Conservation (phyloP, 2,113 vertebrate species). For the Capra hircus region DNA sequence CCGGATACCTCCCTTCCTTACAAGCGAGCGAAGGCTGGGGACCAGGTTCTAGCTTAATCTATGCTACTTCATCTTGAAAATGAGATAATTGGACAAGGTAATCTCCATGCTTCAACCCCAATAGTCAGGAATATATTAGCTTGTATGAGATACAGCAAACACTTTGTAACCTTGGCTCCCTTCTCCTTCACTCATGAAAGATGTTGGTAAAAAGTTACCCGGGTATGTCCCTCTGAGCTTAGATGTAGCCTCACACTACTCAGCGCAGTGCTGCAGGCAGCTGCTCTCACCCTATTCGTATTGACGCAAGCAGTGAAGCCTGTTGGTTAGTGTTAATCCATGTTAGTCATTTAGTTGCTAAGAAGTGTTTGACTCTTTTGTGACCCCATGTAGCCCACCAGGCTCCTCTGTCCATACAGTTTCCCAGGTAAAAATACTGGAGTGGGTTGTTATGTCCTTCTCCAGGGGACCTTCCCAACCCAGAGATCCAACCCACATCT, state of each 20-base stretch:
- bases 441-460: neutral
- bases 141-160: neutral
- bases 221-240: neutral
- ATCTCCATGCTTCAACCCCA: neutral
- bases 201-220: neutral
- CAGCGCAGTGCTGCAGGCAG: neutral
- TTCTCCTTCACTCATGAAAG: neutral
- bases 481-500: neutral
- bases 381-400: fast-evolving
- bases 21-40: neutral
- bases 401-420: neutral
- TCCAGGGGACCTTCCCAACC: neutral
- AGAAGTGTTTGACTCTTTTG: neutral
- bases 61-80: neutral
- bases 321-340: neutral
- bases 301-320: no score
- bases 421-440: neutral
- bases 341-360: neutral
- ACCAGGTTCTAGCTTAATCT: neutral
- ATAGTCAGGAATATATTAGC: neutral
- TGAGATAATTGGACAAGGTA: neutral
- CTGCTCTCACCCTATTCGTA: neutral
- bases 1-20: neutral
- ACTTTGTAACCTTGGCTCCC: neutral
- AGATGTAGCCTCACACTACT: neutral